Percentiles rank a stretch among this genome's conserved stretches.
Evolutionary conservation across 2,888 invertebrate genomes (phyloP).

Genomic region (Steinernema hermaphroditum): DNA sequence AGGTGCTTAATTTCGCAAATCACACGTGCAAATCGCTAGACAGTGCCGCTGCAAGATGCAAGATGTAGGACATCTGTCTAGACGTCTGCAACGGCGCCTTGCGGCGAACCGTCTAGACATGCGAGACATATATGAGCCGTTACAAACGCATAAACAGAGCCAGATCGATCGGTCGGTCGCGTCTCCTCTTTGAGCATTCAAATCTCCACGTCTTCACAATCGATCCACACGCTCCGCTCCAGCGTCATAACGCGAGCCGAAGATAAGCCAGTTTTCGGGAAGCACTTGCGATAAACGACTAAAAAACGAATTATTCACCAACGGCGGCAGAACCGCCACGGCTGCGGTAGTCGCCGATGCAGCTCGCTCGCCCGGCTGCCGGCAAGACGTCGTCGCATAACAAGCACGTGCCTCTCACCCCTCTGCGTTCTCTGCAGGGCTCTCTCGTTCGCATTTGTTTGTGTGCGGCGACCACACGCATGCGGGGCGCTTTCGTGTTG

Average conservation of each 20-base stretch:
- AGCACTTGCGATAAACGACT: background rate
- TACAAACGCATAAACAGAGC: too few relatives aligned
- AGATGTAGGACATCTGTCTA: too few relatives aligned
- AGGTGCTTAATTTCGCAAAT: too few relatives aligned
- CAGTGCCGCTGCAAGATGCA: background rate
- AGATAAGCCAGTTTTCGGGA: background rate
- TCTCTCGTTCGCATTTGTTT: background rate
- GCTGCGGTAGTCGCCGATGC: background rate
- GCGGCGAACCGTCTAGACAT: too few relatives aligned
- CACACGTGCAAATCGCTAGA: background rate
- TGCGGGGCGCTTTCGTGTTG: background rate
- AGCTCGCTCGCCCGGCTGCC: background rate
- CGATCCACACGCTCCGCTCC: too few relatives aligned
- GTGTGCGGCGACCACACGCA: conserved; percentile 1
- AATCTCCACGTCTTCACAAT: too few relatives aligned
- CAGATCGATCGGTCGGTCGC: too few relatives aligned
- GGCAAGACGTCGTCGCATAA: conserved; percentile 22
- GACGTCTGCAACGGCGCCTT: too few relatives aligned
- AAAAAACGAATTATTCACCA: background rate
- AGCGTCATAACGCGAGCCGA: too few relatives aligned
- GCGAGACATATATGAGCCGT: too few relatives aligned
- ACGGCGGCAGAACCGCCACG: background rate
- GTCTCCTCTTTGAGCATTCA: too few relatives aligned
- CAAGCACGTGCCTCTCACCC: conserved; percentile 19
- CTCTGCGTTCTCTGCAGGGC: conserved; percentile 21